Base-by-base conservation (phyloP, 2,113 vertebrate genomes). In the Zosterops pallidus region DNA sequence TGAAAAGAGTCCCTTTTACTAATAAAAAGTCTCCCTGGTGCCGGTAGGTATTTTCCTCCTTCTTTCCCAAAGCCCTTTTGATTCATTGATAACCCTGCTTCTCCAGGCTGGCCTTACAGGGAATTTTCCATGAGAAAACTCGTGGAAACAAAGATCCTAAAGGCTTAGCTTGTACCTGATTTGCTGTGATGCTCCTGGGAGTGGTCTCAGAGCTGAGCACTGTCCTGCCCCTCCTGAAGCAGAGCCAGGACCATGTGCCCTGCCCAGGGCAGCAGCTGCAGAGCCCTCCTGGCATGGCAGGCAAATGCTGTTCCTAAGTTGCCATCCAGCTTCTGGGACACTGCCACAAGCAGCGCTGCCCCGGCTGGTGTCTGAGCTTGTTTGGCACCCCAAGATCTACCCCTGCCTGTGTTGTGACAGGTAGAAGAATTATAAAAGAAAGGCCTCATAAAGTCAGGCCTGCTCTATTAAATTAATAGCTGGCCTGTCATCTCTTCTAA, bases 241-340 rank as follows among this genome's bases (percentile, higher is more conserved):
- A 26, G 71, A 22, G 31, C 10, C 1, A 5, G 17, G 28, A 10
- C 14, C 2, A 8, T 0, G 2, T 6, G 52, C 0, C 0, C 65
- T 55, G 21, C 37, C 39, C 0, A 0, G 50, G 47, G 22, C 35
- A 14, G 39, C 0, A 0, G 29, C 41, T 0, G 8, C 69, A 33
- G 47, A 52, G 31, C 17, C 7, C 16, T 0, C 1, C 12, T 0
- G 2, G 18, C 0, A 0, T 0, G 18, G 20, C 22, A 14, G 59
- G 35, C 12, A 77, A 64, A 37, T 2, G 7, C 35, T 42, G 42
- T 5, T 63, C 42, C 60, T 22, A 4, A 23, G 33, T 14, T n/a
- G n/a, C 8, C 49, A 10, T 8, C 39, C 74, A 29, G 23, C 22
- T 6, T 11, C 39, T 37, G 64, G 49, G 44, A 60, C 25, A 10